phyloP scores from a whole-genome alignment of 2,888 invertebrate genomes.

The Noctua pronuba region DNA sequence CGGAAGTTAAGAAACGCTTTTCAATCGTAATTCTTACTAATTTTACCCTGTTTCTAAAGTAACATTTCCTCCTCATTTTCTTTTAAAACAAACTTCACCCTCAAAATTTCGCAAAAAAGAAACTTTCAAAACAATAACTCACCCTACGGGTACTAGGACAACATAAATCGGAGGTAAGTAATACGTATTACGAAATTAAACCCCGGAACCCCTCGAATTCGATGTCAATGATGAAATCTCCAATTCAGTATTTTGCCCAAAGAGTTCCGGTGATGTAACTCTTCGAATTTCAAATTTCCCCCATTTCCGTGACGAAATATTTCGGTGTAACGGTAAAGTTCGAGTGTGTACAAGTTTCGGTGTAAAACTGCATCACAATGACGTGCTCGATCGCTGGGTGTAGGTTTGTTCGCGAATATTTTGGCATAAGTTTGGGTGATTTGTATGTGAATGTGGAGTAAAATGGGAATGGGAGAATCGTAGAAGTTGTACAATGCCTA shows the following conservation, averaged over 20 bases:
- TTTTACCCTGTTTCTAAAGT: slow-evolving; percentile 20
- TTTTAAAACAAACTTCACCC: slow-evolving; percentile 35
- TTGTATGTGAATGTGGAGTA: slow-evolving; percentile 34
- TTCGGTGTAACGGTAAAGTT: slow-evolving; percentile 72
- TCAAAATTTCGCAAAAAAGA: slow-evolving; percentile 24
- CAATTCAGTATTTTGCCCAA: slow-evolving; percentile 42
- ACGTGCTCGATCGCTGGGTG: slow-evolving; percentile 31
- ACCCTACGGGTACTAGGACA: slow-evolving; percentile 33
- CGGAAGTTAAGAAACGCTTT: slow-evolving; percentile 25
- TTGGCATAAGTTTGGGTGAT: slow-evolving; percentile 18
- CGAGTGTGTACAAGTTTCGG: slow-evolving; percentile 79
- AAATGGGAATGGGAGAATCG: slow-evolving; percentile 2
- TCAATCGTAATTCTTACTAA: slow-evolving; percentile 12
- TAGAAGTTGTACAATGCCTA: background rate
- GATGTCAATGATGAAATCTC: slow-evolving; percentile 43
- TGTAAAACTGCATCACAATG: slow-evolving; percentile 78
- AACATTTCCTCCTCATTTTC: slow-evolving; percentile 44
- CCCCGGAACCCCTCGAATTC: slow-evolving; percentile 55
- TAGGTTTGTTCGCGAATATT: slow-evolving; percentile 51
- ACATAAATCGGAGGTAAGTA: slow-evolving; percentile 38
- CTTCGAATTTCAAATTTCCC: slow-evolving; percentile 73
- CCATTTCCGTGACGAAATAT: slow-evolving; percentile 78
- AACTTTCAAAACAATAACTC: slow-evolving; percentile 41
- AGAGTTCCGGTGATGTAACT: slow-evolving; percentile 73
- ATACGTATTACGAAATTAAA: slow-evolving; percentile 54